phyloP scores from a whole-genome alignment of 2,888 invertebrate genomes.

The Cistogaster globosa region DNA sequence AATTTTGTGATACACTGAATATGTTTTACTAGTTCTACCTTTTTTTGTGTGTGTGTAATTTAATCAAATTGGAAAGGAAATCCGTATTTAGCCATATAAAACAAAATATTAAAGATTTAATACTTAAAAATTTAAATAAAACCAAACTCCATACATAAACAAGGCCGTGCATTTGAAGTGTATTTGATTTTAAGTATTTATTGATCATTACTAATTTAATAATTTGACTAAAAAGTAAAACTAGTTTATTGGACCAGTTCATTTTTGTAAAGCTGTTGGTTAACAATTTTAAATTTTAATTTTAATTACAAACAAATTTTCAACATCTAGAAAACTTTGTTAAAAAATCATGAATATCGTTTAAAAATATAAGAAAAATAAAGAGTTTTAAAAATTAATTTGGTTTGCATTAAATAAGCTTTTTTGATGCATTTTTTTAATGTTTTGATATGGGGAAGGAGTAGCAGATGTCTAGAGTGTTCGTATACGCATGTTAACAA shows the following conservation, averaged over 20 bases:
- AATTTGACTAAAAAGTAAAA: conserved; percentile 36
- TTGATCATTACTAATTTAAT: conserved; percentile 10
- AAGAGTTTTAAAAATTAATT: no score
- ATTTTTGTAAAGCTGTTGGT: background rate
- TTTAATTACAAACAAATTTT: conserved; percentile 11
- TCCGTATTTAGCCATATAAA: conserved; percentile 26
- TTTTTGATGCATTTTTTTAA: no score
- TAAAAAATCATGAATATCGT: background rate
- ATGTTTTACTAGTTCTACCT: no score
- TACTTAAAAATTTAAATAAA: conserved; percentile 4
- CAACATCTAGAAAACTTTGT: background rate
- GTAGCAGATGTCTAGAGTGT: no score
- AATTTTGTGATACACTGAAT: background rate
- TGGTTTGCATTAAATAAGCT: no score
- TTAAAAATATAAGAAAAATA: no score
- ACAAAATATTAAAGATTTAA: background rate
- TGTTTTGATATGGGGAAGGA: no score
- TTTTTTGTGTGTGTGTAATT: conserved; percentile 1
- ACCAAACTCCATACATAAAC: conserved; percentile 21
- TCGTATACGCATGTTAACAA: no score
- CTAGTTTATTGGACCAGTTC: conserved; percentile 31
- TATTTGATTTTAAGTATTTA: conserved; percentile 26
- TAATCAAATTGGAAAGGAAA: conserved; percentile 64
- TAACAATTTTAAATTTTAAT: background rate
- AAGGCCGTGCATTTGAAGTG: conserved; percentile 44